These are phyloP conservation scores for Choloepus didactylus DNA, from an alignment of 2,797 vertebrate species.

Conservation along the genomic window DNA sequence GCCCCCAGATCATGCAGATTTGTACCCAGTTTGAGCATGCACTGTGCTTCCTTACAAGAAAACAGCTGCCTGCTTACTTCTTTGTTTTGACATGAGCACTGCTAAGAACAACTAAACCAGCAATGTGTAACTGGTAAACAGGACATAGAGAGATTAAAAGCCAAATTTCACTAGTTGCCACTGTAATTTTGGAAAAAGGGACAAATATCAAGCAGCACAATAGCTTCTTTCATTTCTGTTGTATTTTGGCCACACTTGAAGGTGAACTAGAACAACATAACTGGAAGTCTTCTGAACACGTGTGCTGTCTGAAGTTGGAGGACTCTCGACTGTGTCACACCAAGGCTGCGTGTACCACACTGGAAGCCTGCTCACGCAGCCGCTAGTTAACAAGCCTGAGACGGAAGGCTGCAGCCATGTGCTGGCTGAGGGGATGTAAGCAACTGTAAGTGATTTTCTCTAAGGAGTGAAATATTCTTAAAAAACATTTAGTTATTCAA, in stretches of 20 bases:
- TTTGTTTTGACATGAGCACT: fast-evolving
- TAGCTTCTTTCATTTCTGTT: neutral
- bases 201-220: fast-evolving
- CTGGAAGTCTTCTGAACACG: neutral
- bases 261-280: fast-evolving
- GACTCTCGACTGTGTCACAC: neutral
- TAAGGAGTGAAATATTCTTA: neutral
- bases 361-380: neutral
- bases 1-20: neutral
- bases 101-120: neutral
- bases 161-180: neutral
- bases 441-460: too few species aligned
- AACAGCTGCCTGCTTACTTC: neutral
- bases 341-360: too few species aligned
- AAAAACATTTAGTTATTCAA: neutral
- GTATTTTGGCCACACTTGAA: fast-evolving
- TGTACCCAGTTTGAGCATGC: neutral
- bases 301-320: neutral
- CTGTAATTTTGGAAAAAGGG: neutral
- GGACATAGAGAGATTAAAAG: neutral
- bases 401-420: fast-evolving
- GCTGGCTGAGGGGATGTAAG: fast-evolving
- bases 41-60: fast-evolving
- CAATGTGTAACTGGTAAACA: fast-evolving
- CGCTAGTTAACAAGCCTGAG: neutral